A percentile compares a stretch with the other conserved stretches of the same genome.
Evolutionary conservation across 2,888 invertebrate species (phyloP).

Genomic region (Melanophora roralis): DNA sequence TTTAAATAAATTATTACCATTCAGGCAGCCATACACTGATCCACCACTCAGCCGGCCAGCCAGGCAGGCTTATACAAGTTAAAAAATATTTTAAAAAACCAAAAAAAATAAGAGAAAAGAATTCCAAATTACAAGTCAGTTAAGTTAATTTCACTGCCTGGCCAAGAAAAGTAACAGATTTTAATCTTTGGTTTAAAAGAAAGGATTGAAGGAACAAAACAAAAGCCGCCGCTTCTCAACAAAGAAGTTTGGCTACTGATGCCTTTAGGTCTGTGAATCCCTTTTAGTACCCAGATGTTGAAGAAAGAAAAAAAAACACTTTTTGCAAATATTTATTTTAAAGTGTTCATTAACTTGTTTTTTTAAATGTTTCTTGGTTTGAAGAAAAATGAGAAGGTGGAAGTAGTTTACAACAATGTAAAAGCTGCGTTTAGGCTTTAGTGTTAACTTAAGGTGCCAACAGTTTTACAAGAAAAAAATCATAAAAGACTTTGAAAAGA

Average conservation of each 20-base stretch:
- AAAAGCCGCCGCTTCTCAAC: conserved; percentile 29
- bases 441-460: conserved; percentile 45
- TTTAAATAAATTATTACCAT: conserved; percentile 74
- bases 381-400: conserved; percentile 20
- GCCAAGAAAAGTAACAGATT: conserved; percentile 26
- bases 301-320: too few relatives aligned
- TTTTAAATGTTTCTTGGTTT: background rate
- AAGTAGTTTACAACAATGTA: conserved; percentile 5
- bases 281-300: background rate
- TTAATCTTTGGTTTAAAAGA: background rate
- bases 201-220: conserved; percentile 9
- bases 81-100: background rate
- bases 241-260: conserved; percentile 36
- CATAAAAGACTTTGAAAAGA: background rate
- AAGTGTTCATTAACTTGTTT: background rate
- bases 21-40: background rate
- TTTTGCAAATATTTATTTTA: conserved; percentile 17
- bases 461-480: conserved; percentile 20
- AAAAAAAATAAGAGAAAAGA: conserved; percentile 17
- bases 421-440: background rate
- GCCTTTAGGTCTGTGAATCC: background rate
- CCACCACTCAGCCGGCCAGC: background rate
- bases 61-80: conserved; percentile 52
- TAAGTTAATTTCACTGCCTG: background rate
- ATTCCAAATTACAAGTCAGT: conserved; percentile 36